Conservation (phyloP, 2,888 invertebrate species). For the Boloria euphrosyne region DNA sequence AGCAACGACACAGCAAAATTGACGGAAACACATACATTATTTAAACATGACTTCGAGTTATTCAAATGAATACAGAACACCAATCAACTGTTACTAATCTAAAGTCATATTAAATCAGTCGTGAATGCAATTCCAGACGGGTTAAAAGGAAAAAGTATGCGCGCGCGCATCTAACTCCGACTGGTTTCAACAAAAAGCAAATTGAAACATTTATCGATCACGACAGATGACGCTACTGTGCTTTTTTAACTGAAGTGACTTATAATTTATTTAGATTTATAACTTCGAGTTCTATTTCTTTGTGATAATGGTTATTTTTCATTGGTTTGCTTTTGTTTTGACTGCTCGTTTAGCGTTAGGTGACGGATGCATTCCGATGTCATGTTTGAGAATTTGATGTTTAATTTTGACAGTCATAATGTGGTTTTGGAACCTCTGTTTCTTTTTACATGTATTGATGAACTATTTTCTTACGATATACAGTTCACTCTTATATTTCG, state of each 20-base stretch:
- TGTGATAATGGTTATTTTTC: background rate
- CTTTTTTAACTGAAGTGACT: conserved; percentile 21
- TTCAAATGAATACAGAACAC: conserved; percentile 12
- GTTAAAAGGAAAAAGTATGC: conserved; percentile 36
- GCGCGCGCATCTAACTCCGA: conserved; percentile 41
- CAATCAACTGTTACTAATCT: conserved; percentile 25
- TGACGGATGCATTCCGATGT: conserved; percentile 41
- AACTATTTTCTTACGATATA: too few species aligned
- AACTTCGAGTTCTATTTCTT: conserved; percentile 14
- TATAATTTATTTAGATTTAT: background rate
- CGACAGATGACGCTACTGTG: conserved; percentile 57
- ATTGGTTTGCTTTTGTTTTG: background rate
- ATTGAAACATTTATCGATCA: conserved; percentile 57
- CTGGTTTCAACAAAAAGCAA: conserved; percentile 41
- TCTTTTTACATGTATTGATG: too few species aligned
- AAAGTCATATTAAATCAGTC: conserved; percentile 25
- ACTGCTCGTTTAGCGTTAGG: conserved; percentile 22
- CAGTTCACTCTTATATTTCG: too few species aligned
- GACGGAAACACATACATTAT: conserved; percentile 9
- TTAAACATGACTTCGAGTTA: conserved; percentile 19
- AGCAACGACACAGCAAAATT: background rate
- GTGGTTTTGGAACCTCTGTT: background rate
- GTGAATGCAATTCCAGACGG: conserved; percentile 41
- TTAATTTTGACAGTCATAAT: conserved; percentile 40
- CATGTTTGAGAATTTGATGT: conserved; percentile 48